Evolutionary conservation across 2,797 vertebrate genomes (phyloP).

Genomic region (Labroides dimidiatus): DNA sequence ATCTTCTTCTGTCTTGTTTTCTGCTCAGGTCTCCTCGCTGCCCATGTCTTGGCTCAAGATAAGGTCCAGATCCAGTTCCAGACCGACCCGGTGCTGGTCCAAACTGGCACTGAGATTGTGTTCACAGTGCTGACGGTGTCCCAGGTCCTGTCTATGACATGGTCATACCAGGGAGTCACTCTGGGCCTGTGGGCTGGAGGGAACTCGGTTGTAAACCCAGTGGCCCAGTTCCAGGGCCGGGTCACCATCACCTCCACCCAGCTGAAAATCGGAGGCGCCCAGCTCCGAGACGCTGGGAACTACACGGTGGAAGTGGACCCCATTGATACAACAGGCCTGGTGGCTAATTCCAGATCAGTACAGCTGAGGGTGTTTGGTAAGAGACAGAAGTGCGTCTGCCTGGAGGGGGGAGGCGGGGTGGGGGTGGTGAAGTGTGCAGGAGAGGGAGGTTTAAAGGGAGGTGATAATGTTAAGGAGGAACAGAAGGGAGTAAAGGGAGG

Average conservation of each 20-base stretch:
- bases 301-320: slow-evolving; percentile 79
- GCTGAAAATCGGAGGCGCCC: slow-evolving; percentile 69
- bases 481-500: slow-evolving; percentile 39
- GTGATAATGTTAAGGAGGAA: slow-evolving; percentile 54
- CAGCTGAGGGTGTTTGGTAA: slow-evolving; percentile 82
- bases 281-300: slow-evolving; percentile 75
- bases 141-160: slow-evolving; percentile 66
- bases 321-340: slow-evolving; percentile 38
- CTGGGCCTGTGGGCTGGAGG: slow-evolving; percentile 71
- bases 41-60: slow-evolving; percentile 62
- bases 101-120: slow-evolving; percentile 53
- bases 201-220: not conserved
- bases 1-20: not conserved
- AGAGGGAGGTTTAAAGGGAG: slow-evolving; percentile 32
- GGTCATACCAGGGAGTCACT: slow-evolving; percentile 62
- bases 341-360: slow-evolving; percentile 64
- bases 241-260: slow-evolving; percentile 73
- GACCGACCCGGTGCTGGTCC: slow-evolving; percentile 70
- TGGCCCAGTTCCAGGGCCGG: slow-evolving; percentile 73
- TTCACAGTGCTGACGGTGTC: slow-evolving; percentile 73
- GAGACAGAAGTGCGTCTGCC: slow-evolving; percentile 39
- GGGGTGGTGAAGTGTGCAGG: slow-evolving; percentile 16
- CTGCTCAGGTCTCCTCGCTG: slow-evolving; percentile 51
- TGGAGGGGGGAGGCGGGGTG: not conserved
- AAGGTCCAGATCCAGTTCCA: slow-evolving; percentile 76